Base-by-base conservation (phyloP, 2,888 invertebrate genomes). In the Caenorhabditis sp. region DNA sequence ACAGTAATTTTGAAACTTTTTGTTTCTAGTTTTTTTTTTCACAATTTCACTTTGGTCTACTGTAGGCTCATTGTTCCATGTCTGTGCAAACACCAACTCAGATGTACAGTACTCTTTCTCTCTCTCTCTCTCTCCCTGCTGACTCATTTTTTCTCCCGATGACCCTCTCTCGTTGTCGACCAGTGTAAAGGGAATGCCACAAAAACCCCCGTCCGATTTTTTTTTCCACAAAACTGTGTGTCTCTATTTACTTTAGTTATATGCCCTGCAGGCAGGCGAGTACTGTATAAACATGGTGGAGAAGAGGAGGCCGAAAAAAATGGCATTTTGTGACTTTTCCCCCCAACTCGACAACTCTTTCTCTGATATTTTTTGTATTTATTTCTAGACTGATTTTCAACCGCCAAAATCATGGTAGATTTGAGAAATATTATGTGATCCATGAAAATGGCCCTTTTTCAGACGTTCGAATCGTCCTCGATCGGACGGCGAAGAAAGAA, bases 381-480 rank as follows among this genome's bases (percentile, higher is more conserved):
- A 51, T 43, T 12, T 43, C n/a, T n/a, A n/a, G n/a, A n/a, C n/a
- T n/a, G n/a, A n/a, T n/a, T n/a, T n/a, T n/a, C n/a, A n/a, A n/a
- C n/a, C n/a, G n/a, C n/a, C n/a, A n/a, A n/a, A n/a, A n/a, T n/a
- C n/a, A n/a, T n/a, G n/a, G n/a, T n/a, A n/a, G n/a, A n/a, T n/a
- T 36, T 36, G 36, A 5, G 5, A 12, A 36, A 12, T 36, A 50
- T 5, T 50, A 50, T 50, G 50, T 12, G 50, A 14, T 50, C 50
- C 5, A 14, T 5, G 5, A 14, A 8, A 3, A 53, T 5, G 10
- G 24, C 8, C 26, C 17, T 8, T 1, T 72, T 72, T 57, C 72
- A 72, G 72, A 72, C 72, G 50, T 61, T 62, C 53, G 68, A 68
- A 65, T 59, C 67, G 65, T 68, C 67, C 51, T 72, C 72, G 64